Evolutionary conservation across 2,797 vertebrate genomes (phyloP), one percentile per base, ranked within the genome.

Genomic region (Eutrigla gurnardus): DNA sequence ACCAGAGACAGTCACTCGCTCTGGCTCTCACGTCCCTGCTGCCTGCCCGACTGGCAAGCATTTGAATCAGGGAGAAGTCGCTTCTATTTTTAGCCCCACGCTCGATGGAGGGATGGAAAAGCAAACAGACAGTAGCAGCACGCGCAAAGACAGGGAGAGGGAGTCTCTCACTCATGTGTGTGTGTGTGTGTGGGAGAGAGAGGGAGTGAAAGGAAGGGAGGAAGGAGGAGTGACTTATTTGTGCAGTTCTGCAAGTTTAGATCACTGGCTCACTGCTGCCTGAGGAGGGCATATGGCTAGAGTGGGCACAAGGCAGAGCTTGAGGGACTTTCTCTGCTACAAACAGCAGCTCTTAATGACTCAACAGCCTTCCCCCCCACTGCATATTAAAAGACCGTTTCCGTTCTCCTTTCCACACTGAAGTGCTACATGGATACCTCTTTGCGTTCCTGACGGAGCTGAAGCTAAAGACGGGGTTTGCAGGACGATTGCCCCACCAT

Each of bases 21-120:
- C 66, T 35, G 63, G 47, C 70, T 49, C 62, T 65, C 69, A 40
- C 62, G 13, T 65, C 58, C 70, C 50, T 15, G 73, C 82, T 75
- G 78, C 49, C 77, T 75, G 80, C 69, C 82, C 17, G 52, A 69
- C 71, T 86, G 79, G 65, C 33, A 52, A 81, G 85, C 10, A 47
- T 66, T 46, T 86, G 81, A 87, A 81, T 88, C 69, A 42, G 75
- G 76, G 78, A 82, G 77, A 90, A 89, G 84, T 82, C 35, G 42
- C 71, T 78, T 68, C 92, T 93, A 93, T 93, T 93, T 93, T 93
- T 93, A 94, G 91, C 82, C 82, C 86, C 81, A 90, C 17, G 86
- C 81, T 86, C 36, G 78, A 91, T 81, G 81, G 82, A 86, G 59
- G 81, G 86, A 93, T 87, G 86, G 84, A 92, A 89, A 91, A 77